Conservation (phyloP, 2,888 invertebrate species). For the Dryobotodes eremita region DNA sequence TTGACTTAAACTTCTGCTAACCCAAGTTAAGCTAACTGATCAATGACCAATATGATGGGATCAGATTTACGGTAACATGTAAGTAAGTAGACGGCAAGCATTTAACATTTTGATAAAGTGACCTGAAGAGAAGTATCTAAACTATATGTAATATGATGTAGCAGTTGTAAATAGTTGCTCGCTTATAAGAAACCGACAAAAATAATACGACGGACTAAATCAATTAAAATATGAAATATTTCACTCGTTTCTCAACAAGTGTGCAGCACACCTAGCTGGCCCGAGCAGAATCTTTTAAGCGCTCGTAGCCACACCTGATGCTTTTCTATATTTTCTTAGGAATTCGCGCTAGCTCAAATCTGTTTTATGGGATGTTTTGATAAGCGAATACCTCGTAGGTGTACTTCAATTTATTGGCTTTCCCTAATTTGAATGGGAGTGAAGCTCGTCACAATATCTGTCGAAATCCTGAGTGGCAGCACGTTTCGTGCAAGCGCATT, state of each 20-base stretch:
- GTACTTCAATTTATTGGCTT: neutral
- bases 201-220: neutral
- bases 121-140: neutral
- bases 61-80: neutral
- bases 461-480: slow-evolving; percentile 20
- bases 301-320: slow-evolving; percentile 45
- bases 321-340: slow-evolving; percentile 19
- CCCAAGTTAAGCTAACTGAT: slow-evolving; percentile 2
- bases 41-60: neutral
- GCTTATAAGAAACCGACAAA: slow-evolving; percentile 6
- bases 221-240: slow-evolving; percentile 20
- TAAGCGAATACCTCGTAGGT: neutral
- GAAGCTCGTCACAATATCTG: slow-evolving; percentile 16
- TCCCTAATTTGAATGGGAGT: neutral
- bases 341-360: slow-evolving; percentile 2
- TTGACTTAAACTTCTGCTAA: neutral
- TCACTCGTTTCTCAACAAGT: neutral
- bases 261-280: neutral
- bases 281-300: slow-evolving; percentile 24
- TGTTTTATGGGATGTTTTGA: neutral
- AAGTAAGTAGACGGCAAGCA: neutral
- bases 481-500: slow-evolving; percentile 24
- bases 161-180: slow-evolving; percentile 33
- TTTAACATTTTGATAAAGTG: neutral
- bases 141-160: slow-evolving; percentile 5